Conservation (phyloP, 2,797 vertebrate species). For the Caiman crocodilus region DNA sequence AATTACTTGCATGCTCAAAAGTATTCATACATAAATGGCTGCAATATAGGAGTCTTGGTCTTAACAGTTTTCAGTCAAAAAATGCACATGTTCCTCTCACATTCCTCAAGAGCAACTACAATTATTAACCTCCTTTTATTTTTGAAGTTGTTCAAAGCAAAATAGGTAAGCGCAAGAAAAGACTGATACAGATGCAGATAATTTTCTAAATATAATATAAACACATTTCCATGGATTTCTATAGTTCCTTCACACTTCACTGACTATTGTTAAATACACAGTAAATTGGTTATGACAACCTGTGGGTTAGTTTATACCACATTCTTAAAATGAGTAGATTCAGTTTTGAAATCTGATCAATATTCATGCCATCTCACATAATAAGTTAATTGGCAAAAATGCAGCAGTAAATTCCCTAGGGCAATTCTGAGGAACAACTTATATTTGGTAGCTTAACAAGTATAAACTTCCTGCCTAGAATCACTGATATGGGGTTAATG, state of each 20-base stretch:
- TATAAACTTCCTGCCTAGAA: slow-evolving; percentile 30
- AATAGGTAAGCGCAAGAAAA: neutral
- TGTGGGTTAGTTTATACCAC: slow-evolving; percentile 53
- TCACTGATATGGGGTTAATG: slow-evolving; percentile 23
- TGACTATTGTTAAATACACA: slow-evolving; percentile 47
- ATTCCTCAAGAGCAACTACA: neutral
- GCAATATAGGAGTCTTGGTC: neutral
- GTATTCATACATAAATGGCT: neutral
- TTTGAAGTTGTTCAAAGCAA: neutral
- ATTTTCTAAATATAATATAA: neutral
- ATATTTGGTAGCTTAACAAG: slow-evolving; percentile 8
- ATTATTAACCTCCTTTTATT: neutral
- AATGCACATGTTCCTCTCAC: neutral
- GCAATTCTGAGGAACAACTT: slow-evolving; percentile 48
- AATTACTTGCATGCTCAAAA: neutral
- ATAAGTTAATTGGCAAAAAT: slow-evolving; percentile 65
- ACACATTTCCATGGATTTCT: neutral
- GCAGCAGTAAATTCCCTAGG: slow-evolving; percentile 17
- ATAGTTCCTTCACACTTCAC: slow-evolving; percentile 40
- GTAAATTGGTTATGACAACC: slow-evolving; percentile 53
- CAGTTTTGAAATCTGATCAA: slow-evolving; percentile 67
- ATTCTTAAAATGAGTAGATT: slow-evolving; percentile 60
- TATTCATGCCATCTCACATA: slow-evolving; percentile 54
- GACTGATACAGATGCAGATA: neutral
- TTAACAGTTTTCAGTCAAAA: fast-evolving